Evolutionary conservation across 2,888 invertebrate species (phyloP), one percentile per base, ranked within the genome.

Genomic region (Melinopterus prodromus): DNA sequence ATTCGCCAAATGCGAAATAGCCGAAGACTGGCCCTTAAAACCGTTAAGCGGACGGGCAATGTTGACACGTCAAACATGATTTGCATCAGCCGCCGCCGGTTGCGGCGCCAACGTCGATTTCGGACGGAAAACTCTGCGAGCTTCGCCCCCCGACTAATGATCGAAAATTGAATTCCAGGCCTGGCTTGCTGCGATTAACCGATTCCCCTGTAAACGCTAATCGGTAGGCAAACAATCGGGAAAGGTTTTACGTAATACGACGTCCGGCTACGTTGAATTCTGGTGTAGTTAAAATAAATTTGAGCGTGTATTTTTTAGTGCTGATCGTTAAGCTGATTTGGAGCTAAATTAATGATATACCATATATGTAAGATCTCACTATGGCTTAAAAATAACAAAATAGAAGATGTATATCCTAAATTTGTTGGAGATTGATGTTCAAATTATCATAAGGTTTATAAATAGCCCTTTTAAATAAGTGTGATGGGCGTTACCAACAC

Each of bases 31-130:
- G 53, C 53, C 53, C 53, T 53, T 53, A 53, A 53, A 53, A 53
- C 53, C 12, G 53, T 12, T 76, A 76, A 16, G 7, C 26, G 70
- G 35, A 69, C 69, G 6, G 26, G 26, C 69, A 76, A 16, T 76
- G 70, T 76, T 76, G 69, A 69, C 76, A 76, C 16, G 76, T 35
- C 76, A 76, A 76, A 77, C 77, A 69, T 69, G 70, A 77, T 77
- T 77, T 77, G 26, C 77, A 69, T 77, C 53, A 4, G 53, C 53
- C 12, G 53, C 7, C 7, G 53, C 53, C 53, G 53, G 53, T 53
- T 53, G 12, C 9, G 53, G 53, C 53, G 53, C 53, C 53, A 53
- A 2, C 53, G 53, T 53, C 53, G 12, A 53, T 53, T 38, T 53
- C 53, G 53, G 12, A 53, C 12, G 53, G 53, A 53, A 53, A 53